These are phyloP conservation scores for Drosophila baimaii DNA, from an alignment of 1,140 invertebrate species.

Conservation along the genomic window DNA sequence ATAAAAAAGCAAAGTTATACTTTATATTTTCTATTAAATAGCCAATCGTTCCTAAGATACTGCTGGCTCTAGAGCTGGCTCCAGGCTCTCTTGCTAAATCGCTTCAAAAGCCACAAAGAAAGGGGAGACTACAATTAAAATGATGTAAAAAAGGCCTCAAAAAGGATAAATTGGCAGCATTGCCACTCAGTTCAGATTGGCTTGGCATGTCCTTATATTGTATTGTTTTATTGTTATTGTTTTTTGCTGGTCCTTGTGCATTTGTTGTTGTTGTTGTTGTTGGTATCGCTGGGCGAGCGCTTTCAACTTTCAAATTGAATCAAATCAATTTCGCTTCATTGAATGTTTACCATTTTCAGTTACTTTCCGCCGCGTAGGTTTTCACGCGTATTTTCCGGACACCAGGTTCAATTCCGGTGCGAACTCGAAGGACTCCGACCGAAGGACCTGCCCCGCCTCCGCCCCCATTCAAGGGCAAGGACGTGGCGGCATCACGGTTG, in stretches of 20 bases:
- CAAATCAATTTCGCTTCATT: conserved; percentile 79
- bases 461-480: conserved; percentile 17
- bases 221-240: conserved; percentile 9
- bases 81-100: no score
- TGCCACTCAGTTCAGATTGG: background rate
- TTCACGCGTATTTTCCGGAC: conserved; percentile 49
- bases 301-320: conserved; percentile 75
- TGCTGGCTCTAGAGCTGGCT: no score
- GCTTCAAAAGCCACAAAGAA: no score
- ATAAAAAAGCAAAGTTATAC: no score
- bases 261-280: conserved; percentile 20
- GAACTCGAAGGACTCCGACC: conserved; percentile 9
- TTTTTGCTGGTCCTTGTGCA: background rate
- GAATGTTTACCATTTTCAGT: conserved; percentile 70
- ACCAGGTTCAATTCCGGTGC: background rate
- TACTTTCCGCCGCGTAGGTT: conserved; percentile 15
- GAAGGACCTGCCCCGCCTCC: background rate
- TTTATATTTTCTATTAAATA: no score
- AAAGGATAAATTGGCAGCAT: background rate
- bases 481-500: conserved; percentile 43
- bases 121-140: no score
- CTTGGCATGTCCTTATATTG: background rate
- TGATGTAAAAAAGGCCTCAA: background rate
- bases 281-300: conserved; percentile 12
- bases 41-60: no score